Evolutionary conservation across 1,140 invertebrate genomes (phyloP), one percentile per base, ranked within the genome.

Genomic region (Apis laboriosa): DNA sequence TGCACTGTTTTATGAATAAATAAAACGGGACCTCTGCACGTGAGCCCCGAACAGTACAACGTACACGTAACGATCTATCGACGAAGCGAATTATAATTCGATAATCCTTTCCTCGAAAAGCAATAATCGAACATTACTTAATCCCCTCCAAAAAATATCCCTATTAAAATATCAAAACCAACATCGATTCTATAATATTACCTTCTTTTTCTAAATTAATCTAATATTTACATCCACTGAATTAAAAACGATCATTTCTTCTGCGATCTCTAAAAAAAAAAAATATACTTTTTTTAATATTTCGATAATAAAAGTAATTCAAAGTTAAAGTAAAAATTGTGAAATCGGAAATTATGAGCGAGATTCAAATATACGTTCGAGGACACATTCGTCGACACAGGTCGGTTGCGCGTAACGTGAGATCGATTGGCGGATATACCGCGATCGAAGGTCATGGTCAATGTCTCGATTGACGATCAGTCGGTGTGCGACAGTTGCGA

Each of bases 401-500:
- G 51, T 87, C 51, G 17, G 64, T 84, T 64, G 58, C 63, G 34
- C 43, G 34, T 53, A 56, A 43, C 67, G 34, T 34, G 11, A 19
- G 7, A 17, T 73, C 49, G 43, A 85, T 83, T 88, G 72, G 77
- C 86, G 91, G 84, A 91, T 91, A 82, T 77, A 88, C 75, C 87
- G 88, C 84, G 90, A 91, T 89, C 86, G 80, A 90, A 90, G 89
- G 58, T 85, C 87, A 83, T 85, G 91, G 90, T 90, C 89, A 89
- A 92, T 92, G 88, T 90, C 86, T 92, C 89, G 91, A 92, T 92
- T 92, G 89, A 92, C 91, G 91, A 90, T 88, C 90, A 92, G 92
- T 92, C 90, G 81, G 86, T 92, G 91, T 92, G 90, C 86, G 80
- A 90, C 91, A 98, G 97, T 91, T 99, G 98, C 93, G 96, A 97